phyloP scores from a whole-genome alignment of 2,113 vertebrate species.

The Datnioides undecimradiatus region DNA sequence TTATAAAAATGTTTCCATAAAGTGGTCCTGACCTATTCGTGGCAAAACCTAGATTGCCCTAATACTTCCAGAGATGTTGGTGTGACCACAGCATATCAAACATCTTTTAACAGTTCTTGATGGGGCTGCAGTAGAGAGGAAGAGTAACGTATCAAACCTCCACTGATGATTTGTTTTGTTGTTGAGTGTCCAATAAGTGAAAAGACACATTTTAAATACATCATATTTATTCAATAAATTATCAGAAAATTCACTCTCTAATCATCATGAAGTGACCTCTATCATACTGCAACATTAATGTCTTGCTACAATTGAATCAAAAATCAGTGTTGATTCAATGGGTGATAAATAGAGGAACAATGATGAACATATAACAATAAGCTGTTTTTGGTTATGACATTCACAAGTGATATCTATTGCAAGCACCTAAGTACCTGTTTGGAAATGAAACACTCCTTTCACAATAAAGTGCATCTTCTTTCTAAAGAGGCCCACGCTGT shows the following conservation, averaged over 20 bases:
- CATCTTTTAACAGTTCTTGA: background rate
- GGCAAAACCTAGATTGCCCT: too few species aligned
- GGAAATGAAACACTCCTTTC: conserved; percentile 50
- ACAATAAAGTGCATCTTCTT: conserved; percentile 79
- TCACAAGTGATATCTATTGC: conserved; percentile 70
- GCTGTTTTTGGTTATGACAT: conserved; percentile 68
- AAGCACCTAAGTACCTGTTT: conserved; percentile 59
- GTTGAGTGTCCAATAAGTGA: conserved; percentile 13
- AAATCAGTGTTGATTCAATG: conserved; percentile 45
- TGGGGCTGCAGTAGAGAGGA: background rate
- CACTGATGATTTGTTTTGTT: background rate
- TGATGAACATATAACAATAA: conserved; percentile 47
- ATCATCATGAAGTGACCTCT: conserved; percentile 34
- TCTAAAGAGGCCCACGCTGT: conserved; percentile 43
- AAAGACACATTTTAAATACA: conserved; percentile 45
- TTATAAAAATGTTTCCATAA: too few species aligned
- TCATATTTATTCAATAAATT: conserved; percentile 76
- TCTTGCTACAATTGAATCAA: conserved; percentile 74
- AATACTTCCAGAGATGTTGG: too few species aligned
- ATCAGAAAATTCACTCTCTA: conserved; percentile 57
- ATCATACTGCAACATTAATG: conserved; percentile 50
- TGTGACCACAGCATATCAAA: too few species aligned
- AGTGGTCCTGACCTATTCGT: too few species aligned
- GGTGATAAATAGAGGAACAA: conserved; percentile 51
- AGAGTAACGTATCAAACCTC: too few species aligned